These are phyloP conservation scores for Chelonus formosanus DNA, from an alignment of 2,888 invertebrate species.

Conservation along the genomic window DNA sequence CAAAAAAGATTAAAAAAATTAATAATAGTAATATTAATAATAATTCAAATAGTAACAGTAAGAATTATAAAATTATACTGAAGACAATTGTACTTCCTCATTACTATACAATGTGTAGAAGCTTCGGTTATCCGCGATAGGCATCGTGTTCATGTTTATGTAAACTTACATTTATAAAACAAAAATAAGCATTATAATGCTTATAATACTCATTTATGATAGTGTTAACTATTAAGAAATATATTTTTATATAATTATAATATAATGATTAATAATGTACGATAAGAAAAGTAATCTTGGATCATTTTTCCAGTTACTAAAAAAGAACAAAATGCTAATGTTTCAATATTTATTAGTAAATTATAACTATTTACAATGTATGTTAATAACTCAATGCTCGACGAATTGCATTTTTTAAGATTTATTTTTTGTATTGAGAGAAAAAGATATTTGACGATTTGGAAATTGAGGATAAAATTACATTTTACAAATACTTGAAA, in stretches of 20 bases:
- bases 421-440: neutral
- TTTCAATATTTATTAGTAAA: neutral
- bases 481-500: too few species aligned
- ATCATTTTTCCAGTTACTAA: constrained; percentile 18
- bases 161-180: constrained; percentile 33
- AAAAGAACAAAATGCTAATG: constrained; percentile 11
- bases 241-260: constrained; percentile 66
- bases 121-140: constrained; percentile 65
- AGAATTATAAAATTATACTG: constrained; percentile 23
- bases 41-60: constrained; percentile 32
- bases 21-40: constrained; percentile 23
- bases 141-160: constrained; percentile 61
- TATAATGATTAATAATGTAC: constrained; percentile 33
- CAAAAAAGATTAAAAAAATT: constrained; percentile 28
- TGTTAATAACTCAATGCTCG: constrained; percentile 19
- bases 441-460: too few species aligned
- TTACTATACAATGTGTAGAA: constrained; percentile 47
- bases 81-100: constrained; percentile 52
- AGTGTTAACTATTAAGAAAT: constrained; percentile 65
- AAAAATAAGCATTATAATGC: constrained; percentile 54
- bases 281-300: constrained; percentile 17
- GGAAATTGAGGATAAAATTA: too few species aligned
- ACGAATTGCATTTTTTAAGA: constrained; percentile 10
- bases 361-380: neutral
- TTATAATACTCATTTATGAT: constrained; percentile 65